Base-by-base conservation (phyloP, 92 coral and sea anemone species). In the Phenganax stokvisi region DNA sequence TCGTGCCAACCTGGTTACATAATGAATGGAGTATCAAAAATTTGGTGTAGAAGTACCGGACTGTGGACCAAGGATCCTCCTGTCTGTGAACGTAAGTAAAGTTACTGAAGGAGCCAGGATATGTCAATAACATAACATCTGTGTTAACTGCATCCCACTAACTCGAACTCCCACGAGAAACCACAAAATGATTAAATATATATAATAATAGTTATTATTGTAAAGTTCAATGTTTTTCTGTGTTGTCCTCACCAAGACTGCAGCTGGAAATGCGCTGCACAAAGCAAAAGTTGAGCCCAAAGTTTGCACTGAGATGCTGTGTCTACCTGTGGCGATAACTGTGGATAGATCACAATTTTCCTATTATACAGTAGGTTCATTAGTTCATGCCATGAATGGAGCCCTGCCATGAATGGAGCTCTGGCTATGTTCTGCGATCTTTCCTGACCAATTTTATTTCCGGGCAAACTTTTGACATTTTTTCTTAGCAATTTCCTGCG, bases 1-100 rank as follows among this genome's bases (percentile, higher is more conserved):
- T 85, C 85, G 37, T 94, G 98, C 76, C 63, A 83, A 2, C 86
- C 87, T 66, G 98, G 98, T 12, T 94, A 94, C 56, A 76, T 86
- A 6, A 84, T 90, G 10, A 86, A 80, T 12, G 98, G 98, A 12
- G 93, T 91, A 16, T 71, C 90, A 16, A 88, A 88, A 55, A 84
- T 90, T 57, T 93, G 92, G 68, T 94, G 98, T 72, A 72, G 80
- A 27, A 87, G 79, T 74, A 75, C 90, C 0, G 98, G 92, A 53
- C 54, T 79, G 20, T 94, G 98, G 98, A 90, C 90, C 62, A 92
- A 88, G 51, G 67, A 65, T 7, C 85, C 85, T 6, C 90, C 98
- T 25, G 80, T 77, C 6, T 94, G 98, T 83, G 82, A 84, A 81
- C 97, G 98, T 94, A 81, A 74, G 98, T 68, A 10, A 37, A 37